These are phyloP conservation scores for Streptopelia turtur DNA, from an alignment of 2,797 vertebrate genomes.

Conservation along the genomic window DNA sequence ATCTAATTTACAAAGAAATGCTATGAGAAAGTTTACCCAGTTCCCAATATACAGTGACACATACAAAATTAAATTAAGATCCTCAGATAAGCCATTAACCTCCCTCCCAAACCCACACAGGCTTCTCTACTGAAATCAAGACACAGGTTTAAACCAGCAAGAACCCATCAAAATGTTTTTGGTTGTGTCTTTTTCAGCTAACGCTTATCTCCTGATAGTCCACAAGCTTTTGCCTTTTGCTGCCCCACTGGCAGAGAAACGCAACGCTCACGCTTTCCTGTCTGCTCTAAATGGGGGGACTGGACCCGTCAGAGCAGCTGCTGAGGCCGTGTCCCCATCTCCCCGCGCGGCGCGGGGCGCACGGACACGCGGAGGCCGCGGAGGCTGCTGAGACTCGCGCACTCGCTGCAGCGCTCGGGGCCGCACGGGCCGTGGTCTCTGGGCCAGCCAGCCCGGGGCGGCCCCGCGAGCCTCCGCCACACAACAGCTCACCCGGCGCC, in stretches of 20 bases:
- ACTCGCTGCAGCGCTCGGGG: too few species aligned
- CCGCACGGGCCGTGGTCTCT: neutral
- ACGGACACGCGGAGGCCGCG: too few species aligned
- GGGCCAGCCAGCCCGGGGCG: neutral
- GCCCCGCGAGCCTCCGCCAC: neutral
- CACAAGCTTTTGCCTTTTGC: neutral
- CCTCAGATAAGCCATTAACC: neutral
- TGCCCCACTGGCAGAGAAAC: neutral
- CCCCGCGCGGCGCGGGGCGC: neutral
- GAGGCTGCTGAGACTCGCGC: neutral
- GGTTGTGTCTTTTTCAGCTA: neutral
- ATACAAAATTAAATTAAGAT: neutral
- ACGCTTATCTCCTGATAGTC: neutral
- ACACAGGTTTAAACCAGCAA: neutral
- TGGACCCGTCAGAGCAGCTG: neutral
- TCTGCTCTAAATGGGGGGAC: fast-evolving
- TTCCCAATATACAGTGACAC: neutral
- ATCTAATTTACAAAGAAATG: neutral
- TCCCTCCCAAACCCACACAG: neutral
- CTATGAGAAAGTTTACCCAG: neutral
- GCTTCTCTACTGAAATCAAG: neutral
- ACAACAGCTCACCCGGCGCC: neutral
- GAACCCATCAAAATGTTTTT: neutral
- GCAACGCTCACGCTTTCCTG: neutral
- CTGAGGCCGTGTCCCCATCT: neutral